Evolutionary conservation across 2,888 invertebrate genomes (phyloP).

Genomic region (Mythimna pallens): DNA sequence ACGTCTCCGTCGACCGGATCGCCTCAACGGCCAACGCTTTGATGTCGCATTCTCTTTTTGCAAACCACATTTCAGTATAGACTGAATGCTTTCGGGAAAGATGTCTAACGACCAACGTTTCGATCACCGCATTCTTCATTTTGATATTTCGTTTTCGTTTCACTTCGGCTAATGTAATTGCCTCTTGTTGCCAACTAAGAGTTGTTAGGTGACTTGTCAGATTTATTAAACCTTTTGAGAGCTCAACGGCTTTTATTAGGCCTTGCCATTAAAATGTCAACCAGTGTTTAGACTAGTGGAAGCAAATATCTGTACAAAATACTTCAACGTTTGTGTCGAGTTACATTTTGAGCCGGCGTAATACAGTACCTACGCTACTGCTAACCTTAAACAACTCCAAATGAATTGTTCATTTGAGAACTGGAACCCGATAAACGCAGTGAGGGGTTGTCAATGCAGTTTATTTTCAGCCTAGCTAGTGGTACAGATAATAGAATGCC

Average conservation of each 20-base stretch:
- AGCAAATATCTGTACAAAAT: background rate
- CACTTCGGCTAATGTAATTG: constrained; percentile 62
- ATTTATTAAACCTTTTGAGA: constrained; percentile 50
- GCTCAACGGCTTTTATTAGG: constrained; percentile 30
- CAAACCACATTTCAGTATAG: constrained; percentile 85
- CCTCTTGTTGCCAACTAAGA: constrained; percentile 57
- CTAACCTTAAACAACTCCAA: constrained; percentile 42
- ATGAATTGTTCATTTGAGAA: constrained; percentile 68
- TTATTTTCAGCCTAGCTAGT: constrained; percentile 84
- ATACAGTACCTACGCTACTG: background rate
- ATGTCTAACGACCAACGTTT: constrained; percentile 76
- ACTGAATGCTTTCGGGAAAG: constrained; percentile 87
- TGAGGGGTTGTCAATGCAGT: constrained; percentile 75
- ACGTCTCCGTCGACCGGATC: constrained; percentile 85
- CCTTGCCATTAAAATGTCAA: constrained; percentile 37
- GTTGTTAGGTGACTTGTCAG: constrained; percentile 38
- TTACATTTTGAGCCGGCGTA: constrained; percentile 20
- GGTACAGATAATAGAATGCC: constrained; percentile 83
- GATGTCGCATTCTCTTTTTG: constrained; percentile 90
- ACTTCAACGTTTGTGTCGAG: constrained; percentile 1
- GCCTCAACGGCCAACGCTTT: constrained; percentile 82
- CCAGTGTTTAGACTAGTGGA: background rate
- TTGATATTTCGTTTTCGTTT: constrained; percentile 68
- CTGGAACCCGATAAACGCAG: constrained; percentile 70
- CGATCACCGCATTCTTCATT: constrained; percentile 72